Conservation (phyloP, 64 coral and sea anemone genomes). For the Dendrophyllia cribrosa region DNA sequence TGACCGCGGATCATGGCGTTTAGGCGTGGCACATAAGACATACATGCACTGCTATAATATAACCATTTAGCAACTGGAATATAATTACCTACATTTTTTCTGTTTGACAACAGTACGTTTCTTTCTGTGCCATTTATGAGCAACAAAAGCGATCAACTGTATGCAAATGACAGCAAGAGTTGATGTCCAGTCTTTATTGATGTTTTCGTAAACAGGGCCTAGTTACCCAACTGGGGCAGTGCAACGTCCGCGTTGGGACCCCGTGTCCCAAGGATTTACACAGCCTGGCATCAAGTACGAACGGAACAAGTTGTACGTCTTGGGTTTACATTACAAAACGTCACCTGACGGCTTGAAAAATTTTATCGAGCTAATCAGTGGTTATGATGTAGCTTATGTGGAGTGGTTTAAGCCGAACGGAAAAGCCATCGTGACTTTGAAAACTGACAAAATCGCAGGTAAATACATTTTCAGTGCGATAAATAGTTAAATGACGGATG, state of each 20-base stretch:
- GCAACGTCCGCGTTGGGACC: not conserved
- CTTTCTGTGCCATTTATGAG: too few relatives aligned
- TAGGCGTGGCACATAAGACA: too few relatives aligned
- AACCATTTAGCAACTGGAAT: too few relatives aligned
- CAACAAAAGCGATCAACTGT: too few relatives aligned
- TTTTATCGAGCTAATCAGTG: constrained; percentile 17
- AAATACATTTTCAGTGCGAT: not conserved
- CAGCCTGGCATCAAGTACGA: constrained; percentile 18
- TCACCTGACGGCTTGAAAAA: not conserved
- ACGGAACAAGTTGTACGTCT: constrained; percentile 22
- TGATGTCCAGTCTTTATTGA: too few relatives aligned
- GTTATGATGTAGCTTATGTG: not conserved
- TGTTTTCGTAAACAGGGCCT: not conserved
- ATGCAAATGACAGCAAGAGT: too few relatives aligned
- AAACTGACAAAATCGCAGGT: constrained; percentile 1
- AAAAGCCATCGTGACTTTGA: constrained; percentile 13
- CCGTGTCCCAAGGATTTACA: constrained; percentile 20
- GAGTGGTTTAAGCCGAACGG: constrained; percentile 23
- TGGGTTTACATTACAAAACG: not conserved
- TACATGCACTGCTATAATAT: too few relatives aligned
- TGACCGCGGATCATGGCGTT: too few relatives aligned
- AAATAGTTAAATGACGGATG: not conserved
- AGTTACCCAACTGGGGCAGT: not conserved
- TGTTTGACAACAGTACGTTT: too few relatives aligned
- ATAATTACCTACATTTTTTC: too few relatives aligned